Evolutionary conservation across 2,888 invertebrate species (phyloP).

Genomic region (Charanyca ferruginea): DNA sequence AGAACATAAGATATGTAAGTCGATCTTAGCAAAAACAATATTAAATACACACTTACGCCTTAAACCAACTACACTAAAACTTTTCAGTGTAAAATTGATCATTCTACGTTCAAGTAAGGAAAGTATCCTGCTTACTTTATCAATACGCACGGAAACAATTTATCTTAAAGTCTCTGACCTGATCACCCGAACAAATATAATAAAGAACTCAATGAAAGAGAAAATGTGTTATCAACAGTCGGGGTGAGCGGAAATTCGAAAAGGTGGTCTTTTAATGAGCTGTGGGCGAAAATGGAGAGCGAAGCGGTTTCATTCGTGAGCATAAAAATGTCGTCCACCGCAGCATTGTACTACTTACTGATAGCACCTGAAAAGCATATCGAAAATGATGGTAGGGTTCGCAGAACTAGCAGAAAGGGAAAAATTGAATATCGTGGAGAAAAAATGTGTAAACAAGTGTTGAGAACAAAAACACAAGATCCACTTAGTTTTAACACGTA

Average conservation of each 20-base stretch:
- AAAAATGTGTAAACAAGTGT: too few relatives aligned
- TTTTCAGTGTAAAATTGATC: not conserved
- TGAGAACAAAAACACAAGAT: too few relatives aligned
- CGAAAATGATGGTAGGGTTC: constrained; percentile 59
- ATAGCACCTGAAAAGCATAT: constrained; percentile 69
- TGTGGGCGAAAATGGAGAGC: constrained; percentile 67
- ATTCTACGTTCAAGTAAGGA: too few relatives aligned
- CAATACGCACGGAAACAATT: not conserved
- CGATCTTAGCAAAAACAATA: too few relatives aligned
- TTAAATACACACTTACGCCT: too few relatives aligned
- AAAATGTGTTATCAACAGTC: constrained; percentile 70
- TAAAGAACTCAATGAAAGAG: constrained; percentile 71
- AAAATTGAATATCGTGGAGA: not conserved
- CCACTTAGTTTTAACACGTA: too few relatives aligned
- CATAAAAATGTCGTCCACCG: constrained; percentile 77
- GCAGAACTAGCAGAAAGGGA: constrained; percentile 27
- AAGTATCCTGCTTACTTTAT: not conserved
- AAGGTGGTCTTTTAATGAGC: constrained; percentile 70
- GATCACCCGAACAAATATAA: constrained; percentile 58
- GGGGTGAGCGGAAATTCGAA: constrained; percentile 82
- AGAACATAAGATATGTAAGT: too few relatives aligned
- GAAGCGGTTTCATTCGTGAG: constrained; percentile 72
- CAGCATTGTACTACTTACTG: constrained; percentile 72
- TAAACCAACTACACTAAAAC: not conserved
- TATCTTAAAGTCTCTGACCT: not conserved